These are phyloP conservation scores for Lamellibrachia columna DNA, from an alignment of 2,888 invertebrate species.

Conservation along the genomic window DNA sequence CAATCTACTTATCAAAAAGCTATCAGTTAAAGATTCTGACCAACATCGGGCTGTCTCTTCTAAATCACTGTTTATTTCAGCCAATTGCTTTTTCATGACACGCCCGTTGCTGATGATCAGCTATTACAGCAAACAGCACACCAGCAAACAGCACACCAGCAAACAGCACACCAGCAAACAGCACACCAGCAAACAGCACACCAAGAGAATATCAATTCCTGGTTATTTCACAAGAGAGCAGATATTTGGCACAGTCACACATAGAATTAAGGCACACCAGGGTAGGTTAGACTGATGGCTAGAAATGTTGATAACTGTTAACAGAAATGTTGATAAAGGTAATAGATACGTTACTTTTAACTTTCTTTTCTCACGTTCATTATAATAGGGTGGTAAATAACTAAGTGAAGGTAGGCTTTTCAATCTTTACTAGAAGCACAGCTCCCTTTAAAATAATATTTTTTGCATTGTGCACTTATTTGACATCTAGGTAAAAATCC, in stretches of 20 bases:
- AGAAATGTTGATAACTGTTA: no score
- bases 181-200: neutral
- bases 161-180: neutral
- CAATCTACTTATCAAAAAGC: neutral
- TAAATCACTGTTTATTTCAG: neutral
- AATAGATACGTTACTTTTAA: no score
- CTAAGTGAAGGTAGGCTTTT: no score
- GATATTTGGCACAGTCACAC: neutral
- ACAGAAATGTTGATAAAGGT: no score
- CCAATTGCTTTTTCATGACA: neutral
- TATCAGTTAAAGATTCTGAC: slow-evolving; percentile 10
- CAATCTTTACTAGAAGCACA: no score
- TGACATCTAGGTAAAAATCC: no score
- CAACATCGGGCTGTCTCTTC: neutral
- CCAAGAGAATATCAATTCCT: neutral
- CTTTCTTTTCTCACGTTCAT: no score
- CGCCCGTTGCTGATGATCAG: neutral
- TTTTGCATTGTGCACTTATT: no score
- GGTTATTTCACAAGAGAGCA: neutral
- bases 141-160: no score
- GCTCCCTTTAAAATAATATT: no score
- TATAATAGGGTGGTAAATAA: no score
- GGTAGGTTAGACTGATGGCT: neutral
- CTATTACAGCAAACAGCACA: neutral
- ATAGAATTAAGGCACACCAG: neutral